phyloP scores from a whole-genome alignment of 1,140 invertebrate genomes.

The Aphaenogaster rudis region DNA sequence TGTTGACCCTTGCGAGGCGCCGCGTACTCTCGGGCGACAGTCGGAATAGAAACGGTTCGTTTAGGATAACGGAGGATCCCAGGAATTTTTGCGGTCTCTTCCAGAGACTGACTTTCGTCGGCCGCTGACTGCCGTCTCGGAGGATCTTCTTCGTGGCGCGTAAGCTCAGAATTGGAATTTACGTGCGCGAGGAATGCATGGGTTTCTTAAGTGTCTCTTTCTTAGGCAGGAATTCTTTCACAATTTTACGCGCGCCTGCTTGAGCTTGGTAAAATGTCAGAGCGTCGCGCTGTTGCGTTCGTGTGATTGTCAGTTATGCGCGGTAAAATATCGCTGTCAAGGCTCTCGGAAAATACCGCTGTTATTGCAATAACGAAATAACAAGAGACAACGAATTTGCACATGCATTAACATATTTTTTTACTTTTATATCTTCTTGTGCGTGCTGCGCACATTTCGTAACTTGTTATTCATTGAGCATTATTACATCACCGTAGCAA shows the following conservation, averaged over 20 bases:
- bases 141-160: background rate
- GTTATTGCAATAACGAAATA: conserved; percentile 3
- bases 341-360: background rate
- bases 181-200: background rate
- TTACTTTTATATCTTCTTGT: background rate
- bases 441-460: background rate
- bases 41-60: background rate
- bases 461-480: background rate
- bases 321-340: conserved; percentile 42
- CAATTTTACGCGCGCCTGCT: conserved; percentile 1
- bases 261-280: conserved; percentile 22
- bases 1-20: conserved; percentile 3
- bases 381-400: background rate
- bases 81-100: background rate
- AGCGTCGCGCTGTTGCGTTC: background rate
- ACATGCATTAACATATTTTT: background rate
- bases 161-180: conserved; percentile 14
- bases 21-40: background rate
- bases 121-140: background rate
- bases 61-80: background rate
- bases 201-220: background rate
- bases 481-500: background rate
- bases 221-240: conserved; percentile 11
- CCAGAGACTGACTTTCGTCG: background rate
- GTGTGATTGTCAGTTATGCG: conserved; percentile 36